These are phyloP conservation scores for Aselliscus stoliczkanus DNA, from an alignment of 2,797 vertebrate genomes.

Conservation along the genomic window DNA sequence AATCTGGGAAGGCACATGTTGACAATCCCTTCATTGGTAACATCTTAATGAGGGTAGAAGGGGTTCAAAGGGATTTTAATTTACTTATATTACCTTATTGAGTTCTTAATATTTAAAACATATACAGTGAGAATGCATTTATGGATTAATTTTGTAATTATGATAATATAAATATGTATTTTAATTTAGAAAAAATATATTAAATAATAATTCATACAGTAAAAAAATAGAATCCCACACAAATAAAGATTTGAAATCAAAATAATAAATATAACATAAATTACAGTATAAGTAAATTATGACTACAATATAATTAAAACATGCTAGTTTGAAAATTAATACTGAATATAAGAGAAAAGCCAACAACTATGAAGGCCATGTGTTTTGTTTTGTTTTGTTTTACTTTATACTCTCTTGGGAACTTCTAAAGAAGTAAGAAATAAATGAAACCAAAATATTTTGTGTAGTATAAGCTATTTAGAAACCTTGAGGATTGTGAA, in stretches of 20 bases:
- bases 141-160: background rate
- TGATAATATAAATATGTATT: background rate
- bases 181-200: background rate
- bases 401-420: background rate
- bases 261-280: background rate
- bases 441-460: background rate
- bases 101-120: background rate
- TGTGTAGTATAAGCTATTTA: background rate
- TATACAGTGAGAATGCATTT: background rate
- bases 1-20: background rate
- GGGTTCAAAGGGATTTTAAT: background rate
- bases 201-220: background rate
- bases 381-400: background rate
- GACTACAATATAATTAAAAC: background rate
- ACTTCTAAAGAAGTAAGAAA: background rate
- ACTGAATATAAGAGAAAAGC: background rate
- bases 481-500: background rate
- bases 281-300: background rate
- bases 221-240: background rate
- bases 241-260: background rate
- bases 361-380: background rate
- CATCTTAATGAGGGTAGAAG: background rate
- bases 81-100: background rate
- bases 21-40: background rate
- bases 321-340: background rate